Evolutionary conservation across 2,797 vertebrate species (phyloP), one percentile per base, ranked within the genome.

Genomic region (Enteromius radiatus): DNA sequence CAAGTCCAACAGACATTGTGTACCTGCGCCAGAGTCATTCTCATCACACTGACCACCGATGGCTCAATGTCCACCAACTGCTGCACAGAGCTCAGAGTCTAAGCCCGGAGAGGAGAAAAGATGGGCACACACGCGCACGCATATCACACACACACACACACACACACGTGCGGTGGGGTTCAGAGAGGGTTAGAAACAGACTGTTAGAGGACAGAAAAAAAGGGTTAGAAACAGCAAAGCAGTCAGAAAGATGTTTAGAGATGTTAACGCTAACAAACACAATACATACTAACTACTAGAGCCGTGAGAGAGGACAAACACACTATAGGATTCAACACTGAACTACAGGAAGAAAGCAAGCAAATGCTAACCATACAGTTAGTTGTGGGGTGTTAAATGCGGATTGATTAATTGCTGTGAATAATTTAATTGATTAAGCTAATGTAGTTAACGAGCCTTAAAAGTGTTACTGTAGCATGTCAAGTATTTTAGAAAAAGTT

Each of bases 11-110:
- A 64, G 65, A 64, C 36, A 2, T 9, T 28, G 52, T 69, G 65
- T 98, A 99, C 98, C 98, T 99, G 97, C 89, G 96, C 97, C 96
- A 99, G 96, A 90, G 97, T 98, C 97, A 98, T 97, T 98, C 97
- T 96, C 97, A 99, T 96, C 93, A 97, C 97, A 97, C 97, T 97
- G 96, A 99, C 96, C 91, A 97, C 97, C 91, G 97, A 98, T 89
- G 97, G 97, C 92, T 99, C 97, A 95, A 99, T 97, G 92, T 99
- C 97, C 96, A 99, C 97, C 96, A 99, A 96, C 89, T 97, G 97
- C 94, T 96, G 97, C 93, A 97, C 95, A 65, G 96, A 94, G 90
- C 95, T 96, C 93, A 99, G 95, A 93, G 95, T 99, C 97, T 99
- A 94, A 91, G 92, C 85, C 38, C 89, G 69, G 85, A 79, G 69